These are phyloP conservation scores for Percopsis transmontana DNA, from an alignment of 2,113 vertebrate genomes.

Conservation along the genomic window DNA sequence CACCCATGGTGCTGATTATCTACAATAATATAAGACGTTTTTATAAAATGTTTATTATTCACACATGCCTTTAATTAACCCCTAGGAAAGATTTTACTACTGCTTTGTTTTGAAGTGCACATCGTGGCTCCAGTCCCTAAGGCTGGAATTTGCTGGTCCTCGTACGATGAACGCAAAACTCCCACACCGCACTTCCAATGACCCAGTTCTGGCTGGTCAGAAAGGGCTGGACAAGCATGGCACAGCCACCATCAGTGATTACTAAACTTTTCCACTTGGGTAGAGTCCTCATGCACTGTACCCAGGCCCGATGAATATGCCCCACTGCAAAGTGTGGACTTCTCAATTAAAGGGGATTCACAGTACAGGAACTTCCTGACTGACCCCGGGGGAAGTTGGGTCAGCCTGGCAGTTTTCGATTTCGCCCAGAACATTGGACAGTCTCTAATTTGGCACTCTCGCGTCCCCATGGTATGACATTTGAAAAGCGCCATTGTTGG, in stretches of 20 bases:
- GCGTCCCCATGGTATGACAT: conserved; percentile 30
- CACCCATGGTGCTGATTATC: conserved; percentile 49
- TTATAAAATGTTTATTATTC: conserved; percentile 35
- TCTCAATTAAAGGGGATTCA: conserved; percentile 57
- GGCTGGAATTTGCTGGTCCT: not conserved
- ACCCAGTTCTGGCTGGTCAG: conserved; percentile 21
- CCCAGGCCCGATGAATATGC: conserved; percentile 31
- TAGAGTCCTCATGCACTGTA: conserved; percentile 12
- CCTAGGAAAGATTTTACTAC: not conserved
- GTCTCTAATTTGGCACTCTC: conserved; percentile 59
- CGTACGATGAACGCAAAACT: not conserved
- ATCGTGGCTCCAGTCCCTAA: too few relatives aligned
- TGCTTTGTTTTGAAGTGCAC: too few relatives aligned
- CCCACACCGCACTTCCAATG: not conserved
- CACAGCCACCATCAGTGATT: conserved; percentile 1
- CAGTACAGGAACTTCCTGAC: not conserved
- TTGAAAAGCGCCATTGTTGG: conserved; percentile 70
- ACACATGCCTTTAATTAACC: not conserved
- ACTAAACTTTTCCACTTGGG: conserved; percentile 31
- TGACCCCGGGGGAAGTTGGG: conserved; percentile 64
- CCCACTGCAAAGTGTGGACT: conserved; percentile 55
- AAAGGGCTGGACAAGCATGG: not conserved
- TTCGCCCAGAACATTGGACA: conserved; percentile 47
- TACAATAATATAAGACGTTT: conserved; percentile 20
- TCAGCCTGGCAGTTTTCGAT: conserved; percentile 36